A percentile compares a stretch with the other conserved stretches of the same genome.
Evolutionary conservation across 2,797 vertebrate species (phyloP).

Genomic region (Denticeps clupeoides): DNA sequence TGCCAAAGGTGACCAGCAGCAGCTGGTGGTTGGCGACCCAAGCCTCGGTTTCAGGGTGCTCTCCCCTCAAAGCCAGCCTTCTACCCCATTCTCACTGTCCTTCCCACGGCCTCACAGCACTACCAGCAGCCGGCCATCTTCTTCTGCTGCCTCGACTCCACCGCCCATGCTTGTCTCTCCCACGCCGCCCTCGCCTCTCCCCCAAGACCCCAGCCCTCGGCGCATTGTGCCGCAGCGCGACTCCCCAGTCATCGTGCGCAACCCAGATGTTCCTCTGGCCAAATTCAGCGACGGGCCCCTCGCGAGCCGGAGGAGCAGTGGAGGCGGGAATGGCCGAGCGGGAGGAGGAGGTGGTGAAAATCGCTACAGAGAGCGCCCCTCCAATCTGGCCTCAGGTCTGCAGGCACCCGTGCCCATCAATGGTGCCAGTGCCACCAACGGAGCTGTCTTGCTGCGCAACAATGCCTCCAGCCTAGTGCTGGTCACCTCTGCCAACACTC

Average conservation of each 20-base stretch:
- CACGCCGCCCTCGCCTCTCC: constrained; percentile 72
- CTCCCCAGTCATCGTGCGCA: constrained; percentile 83
- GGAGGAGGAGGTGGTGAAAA: neutral
- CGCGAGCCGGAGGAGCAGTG: constrained; percentile 41
- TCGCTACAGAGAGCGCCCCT: constrained; percentile 51
- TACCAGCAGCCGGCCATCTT: constrained; percentile 62
- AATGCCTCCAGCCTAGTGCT: constrained; percentile 59
- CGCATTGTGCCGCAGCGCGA: constrained; percentile 75
- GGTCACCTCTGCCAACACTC: constrained; percentile 57
- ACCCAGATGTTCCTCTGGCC: constrained; percentile 77
- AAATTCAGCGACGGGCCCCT: constrained; percentile 57
- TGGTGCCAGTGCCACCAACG: constrained; percentile 58
- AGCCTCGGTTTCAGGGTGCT: constrained; percentile 62
- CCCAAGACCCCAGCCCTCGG: constrained; percentile 73
- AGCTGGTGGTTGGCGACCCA: constrained; percentile 41
- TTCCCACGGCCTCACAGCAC: constrained; percentile 57
- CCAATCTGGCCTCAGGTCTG: constrained; percentile 46
- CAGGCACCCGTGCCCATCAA: constrained; percentile 75
- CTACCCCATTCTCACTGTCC: constrained; percentile 53
- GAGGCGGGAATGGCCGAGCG: constrained; percentile 6
- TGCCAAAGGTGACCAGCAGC: constrained; percentile 35
- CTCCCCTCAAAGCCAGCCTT: constrained; percentile 66
- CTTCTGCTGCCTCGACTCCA: constrained; percentile 69
- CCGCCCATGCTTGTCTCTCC: constrained; percentile 77
- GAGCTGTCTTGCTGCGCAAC: constrained; percentile 57